Evolutionary conservation across 1,140 invertebrate species (phyloP), one percentile per base, ranked within the genome.

Genomic region (Dendrolimus punctatus): DNA sequence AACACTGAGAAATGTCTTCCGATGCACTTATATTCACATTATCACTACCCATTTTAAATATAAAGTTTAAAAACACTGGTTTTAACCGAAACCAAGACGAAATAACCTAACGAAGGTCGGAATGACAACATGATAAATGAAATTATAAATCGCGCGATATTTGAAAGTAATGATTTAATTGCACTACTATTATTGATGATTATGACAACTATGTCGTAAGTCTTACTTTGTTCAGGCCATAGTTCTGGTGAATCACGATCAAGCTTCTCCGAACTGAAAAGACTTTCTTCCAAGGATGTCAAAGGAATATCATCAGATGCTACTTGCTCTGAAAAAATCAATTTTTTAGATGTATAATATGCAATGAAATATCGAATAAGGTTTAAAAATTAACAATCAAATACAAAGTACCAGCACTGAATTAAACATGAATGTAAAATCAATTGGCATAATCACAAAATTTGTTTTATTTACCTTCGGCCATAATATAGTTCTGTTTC

Each of bases 141-240:
- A 60, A 71, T 64, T 47, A 52, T 51, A 69, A 80, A 66, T 76
- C 66, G 72, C 82, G 82, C 72, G 68, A 78, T 68, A 77, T 86
- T 86, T 82, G 57, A 83, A 85, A 55, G 55, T 49, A 52, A 44
- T 44, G 6, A 40, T 23, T 47, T 47, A 10, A 40, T 39, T 49
- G 7, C 42, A 43, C 8, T 8, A n/a, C 42, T 7, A 40, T 8
- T 49, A 40, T 9, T 5, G 6, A 46, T 54, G 10, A 40, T 51
- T 51, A 42, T 54, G 36, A n/a, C 40, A 47, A 8, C 6, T 41
- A 0, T 47, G 5, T n/a, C 6, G 41, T n/a, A 37, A 40, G 8
- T 40, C 90, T 92, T 90, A 97, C 95, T 95, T 89, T 95, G 93
- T 87, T 97, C 95, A 45, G 96, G 96, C 96, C 96, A 98, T 69